phyloP scores from a whole-genome alignment of 2,888 invertebrate genomes.

The Alitta virens region DNA sequence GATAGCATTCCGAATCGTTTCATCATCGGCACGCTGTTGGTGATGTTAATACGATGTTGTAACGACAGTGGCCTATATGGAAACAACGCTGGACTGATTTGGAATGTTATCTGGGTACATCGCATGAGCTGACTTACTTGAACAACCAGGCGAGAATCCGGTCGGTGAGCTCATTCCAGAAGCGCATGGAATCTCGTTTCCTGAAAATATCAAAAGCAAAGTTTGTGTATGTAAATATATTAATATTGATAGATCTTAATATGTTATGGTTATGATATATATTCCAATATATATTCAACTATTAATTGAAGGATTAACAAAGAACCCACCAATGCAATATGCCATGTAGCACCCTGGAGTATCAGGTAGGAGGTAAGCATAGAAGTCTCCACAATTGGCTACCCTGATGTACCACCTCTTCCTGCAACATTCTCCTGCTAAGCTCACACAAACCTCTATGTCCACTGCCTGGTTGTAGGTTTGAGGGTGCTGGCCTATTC shows the following conservation, averaged over 20 bases:
- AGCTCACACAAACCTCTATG: slow-evolving; percentile 20
- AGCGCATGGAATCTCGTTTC: slow-evolving; percentile 23
- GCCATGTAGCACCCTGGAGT: slow-evolving; percentile 38
- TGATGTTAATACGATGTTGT: too few species aligned
- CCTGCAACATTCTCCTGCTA: slow-evolving; percentile 24
- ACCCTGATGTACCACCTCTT: slow-evolving; percentile 26
- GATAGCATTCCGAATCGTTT: too few species aligned
- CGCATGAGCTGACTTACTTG: slow-evolving; percentile 23
- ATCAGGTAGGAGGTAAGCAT: slow-evolving; percentile 34
- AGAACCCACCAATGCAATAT: slow-evolving; percentile 34
- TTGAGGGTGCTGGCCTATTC: slow-evolving; percentile 22
- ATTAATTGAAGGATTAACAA: too few species aligned
- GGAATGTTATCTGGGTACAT: too few species aligned
- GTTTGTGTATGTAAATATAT: not conserved
- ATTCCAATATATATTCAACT: too few species aligned
- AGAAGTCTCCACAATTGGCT: slow-evolving; percentile 37
- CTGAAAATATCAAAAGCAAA: too few species aligned
- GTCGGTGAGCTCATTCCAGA: slow-evolving; percentile 24
- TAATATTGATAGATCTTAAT: not conserved
- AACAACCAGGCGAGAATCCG: slow-evolving; percentile 26
- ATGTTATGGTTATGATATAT: too few species aligned
- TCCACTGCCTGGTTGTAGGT: slow-evolving; percentile 20
- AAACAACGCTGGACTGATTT: too few species aligned
- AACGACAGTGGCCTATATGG: too few species aligned
- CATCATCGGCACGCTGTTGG: too few species aligned